Conservation (phyloP, 2,888 invertebrate species). For the Dryococelus australis region DNA sequence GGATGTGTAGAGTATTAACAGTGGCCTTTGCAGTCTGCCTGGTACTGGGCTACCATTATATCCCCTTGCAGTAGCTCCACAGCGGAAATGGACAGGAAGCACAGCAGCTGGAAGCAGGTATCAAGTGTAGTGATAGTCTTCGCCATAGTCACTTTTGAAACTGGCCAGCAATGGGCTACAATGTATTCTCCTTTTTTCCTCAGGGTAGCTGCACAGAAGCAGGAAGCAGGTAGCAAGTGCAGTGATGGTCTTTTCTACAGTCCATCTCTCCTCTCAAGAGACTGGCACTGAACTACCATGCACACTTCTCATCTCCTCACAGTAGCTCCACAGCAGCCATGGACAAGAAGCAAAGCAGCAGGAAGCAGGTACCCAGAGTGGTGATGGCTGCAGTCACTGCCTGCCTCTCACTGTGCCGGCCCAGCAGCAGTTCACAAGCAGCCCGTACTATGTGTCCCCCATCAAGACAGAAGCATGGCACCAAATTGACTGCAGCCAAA, state of each 20-base stretch:
- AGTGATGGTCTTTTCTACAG: slow-evolving; percentile 72
- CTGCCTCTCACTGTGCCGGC: slow-evolving; percentile 66
- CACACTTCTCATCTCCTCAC: background rate
- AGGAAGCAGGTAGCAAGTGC: slow-evolving; percentile 80
- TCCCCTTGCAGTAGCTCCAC: too few relatives aligned
- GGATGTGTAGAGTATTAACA: too few relatives aligned
- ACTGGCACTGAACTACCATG: too few relatives aligned
- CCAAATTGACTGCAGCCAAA: slow-evolving; percentile 86
- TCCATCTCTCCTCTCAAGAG: slow-evolving; percentile 60
- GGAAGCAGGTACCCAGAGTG: slow-evolving; percentile 75
- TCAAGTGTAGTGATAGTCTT: too few relatives aligned
- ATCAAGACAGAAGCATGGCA: slow-evolving; percentile 93
- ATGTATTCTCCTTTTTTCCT: background rate
- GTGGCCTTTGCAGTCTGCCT: too few relatives aligned
- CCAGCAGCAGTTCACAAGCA: slow-evolving; percentile 68
- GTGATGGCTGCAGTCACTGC: slow-evolving; percentile 73
- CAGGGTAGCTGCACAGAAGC: slow-evolving; percentile 61
- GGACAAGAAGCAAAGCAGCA: slow-evolving; percentile 67
- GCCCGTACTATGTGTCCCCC: slow-evolving; percentile 87
- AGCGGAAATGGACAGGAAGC: too few relatives aligned
- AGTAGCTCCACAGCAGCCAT: slow-evolving; percentile 21
- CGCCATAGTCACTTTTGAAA: too few relatives aligned
- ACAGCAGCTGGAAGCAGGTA: too few relatives aligned
- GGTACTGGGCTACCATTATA: too few relatives aligned
- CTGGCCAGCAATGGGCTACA: too few relatives aligned